phyloP scores from a whole-genome alignment of 2,888 invertebrate species.

The Platycnemis pennipes region DNA sequence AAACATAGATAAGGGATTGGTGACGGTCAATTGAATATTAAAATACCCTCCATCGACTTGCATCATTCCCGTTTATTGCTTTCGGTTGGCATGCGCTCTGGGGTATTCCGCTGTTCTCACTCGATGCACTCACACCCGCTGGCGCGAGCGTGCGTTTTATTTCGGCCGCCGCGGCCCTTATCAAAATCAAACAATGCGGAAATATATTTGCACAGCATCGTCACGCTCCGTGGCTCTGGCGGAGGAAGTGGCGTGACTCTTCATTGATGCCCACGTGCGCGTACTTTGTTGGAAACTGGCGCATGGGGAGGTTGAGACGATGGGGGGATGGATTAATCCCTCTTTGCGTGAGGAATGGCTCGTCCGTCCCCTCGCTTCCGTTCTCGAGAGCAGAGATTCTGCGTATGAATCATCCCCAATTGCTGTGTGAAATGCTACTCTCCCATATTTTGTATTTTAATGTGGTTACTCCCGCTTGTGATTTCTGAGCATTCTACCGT shows the following conservation, averaged over 20 bases:
- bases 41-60: not conserved
- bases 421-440: no score
- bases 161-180: not conserved
- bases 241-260: not conserved
- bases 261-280: not conserved
- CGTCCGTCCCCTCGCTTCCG: no score
- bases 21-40: not conserved
- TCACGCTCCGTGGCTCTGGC: not conserved
- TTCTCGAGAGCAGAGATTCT: no score
- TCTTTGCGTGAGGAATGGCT: no score
- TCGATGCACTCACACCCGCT: not conserved
- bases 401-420: no score
- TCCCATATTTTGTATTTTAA: no score
- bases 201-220: not conserved
- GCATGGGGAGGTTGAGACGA: not conserved
- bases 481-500: no score
- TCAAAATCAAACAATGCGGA: not conserved
- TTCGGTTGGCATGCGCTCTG: not conserved
- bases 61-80: not conserved
- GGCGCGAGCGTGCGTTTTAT: not conserved
- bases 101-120: not conserved
- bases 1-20: not conserved
- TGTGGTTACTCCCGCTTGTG: no score
- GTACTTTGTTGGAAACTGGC: not conserved
- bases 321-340: no score